Evolutionary conservation across 2,888 invertebrate genomes (phyloP).

Genomic region (Parnassius glacialis): DNA sequence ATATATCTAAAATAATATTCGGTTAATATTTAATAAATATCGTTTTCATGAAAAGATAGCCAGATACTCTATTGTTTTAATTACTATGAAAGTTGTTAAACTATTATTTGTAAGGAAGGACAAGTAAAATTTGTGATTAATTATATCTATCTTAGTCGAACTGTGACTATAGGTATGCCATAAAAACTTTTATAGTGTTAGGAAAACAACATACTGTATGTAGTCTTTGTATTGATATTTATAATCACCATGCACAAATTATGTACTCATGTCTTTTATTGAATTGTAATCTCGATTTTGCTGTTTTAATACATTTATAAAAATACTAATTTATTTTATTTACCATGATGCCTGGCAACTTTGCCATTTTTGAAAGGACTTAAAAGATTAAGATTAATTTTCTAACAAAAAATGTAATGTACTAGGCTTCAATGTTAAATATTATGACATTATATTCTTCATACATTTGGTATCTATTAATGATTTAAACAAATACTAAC

Average conservation of each 20-base stretch:
- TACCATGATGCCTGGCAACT: too few species aligned
- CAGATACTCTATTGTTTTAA: slow-evolving; percentile 11
- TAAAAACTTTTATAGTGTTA: slow-evolving; percentile 29
- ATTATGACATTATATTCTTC: too few species aligned
- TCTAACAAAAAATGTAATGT: too few species aligned
- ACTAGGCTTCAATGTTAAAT: too few species aligned
- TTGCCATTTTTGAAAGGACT: too few species aligned
- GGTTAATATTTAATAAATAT: neutral
- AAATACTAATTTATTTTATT: slow-evolving; percentile 35
- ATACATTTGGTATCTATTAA: too few species aligned
- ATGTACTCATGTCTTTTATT: slow-evolving; percentile 47
- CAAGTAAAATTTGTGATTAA: slow-evolving; percentile 22
- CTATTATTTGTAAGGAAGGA: slow-evolving; percentile 17
- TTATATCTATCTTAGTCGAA: slow-evolving; percentile 23
- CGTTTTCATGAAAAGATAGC: neutral
- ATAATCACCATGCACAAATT: slow-evolving; percentile 42
- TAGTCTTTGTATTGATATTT: slow-evolving; percentile 32
- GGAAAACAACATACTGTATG: slow-evolving; percentile 20
- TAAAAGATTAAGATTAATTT: too few species aligned
- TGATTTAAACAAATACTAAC: too few species aligned
- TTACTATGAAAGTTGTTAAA: slow-evolving; percentile 10
- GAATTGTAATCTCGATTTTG: slow-evolving; percentile 63
- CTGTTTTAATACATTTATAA: slow-evolving; percentile 78
- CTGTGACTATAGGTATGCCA: slow-evolving; percentile 28
- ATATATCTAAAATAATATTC: too few species aligned